Conservation (phyloP, 2,113 vertebrate genomes). For the Noctilio leporinus region DNA sequence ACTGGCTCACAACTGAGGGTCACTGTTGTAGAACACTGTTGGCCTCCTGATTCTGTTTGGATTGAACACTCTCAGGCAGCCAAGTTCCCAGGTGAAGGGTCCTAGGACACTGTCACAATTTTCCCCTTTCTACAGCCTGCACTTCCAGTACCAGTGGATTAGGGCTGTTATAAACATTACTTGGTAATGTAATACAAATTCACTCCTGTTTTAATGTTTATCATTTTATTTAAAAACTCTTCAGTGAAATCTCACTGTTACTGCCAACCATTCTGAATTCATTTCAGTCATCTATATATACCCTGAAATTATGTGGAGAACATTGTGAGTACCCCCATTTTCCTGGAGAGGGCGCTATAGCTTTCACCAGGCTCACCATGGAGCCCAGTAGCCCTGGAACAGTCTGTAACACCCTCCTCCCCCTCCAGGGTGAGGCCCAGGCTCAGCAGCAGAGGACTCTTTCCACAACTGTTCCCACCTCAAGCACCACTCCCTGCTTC, state of each 20-base stretch:
- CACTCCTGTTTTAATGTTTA: background rate
- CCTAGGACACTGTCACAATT: too few relatives aligned
- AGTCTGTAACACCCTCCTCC: background rate
- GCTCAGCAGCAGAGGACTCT: background rate
- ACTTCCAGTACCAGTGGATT: background rate
- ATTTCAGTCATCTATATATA: background rate
- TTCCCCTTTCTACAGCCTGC: background rate
- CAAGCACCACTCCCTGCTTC: background rate
- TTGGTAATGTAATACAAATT: background rate
- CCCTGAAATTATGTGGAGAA: background rate
- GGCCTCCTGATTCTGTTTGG: background rate
- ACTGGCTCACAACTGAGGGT: background rate
- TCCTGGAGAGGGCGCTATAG: background rate
- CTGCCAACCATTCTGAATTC: background rate
- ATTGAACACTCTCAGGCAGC: fast-evolving
- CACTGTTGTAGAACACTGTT: background rate
- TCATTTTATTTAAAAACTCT: background rate
- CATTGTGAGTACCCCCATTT: background rate
- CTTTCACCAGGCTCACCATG: background rate
- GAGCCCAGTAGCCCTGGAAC: background rate
- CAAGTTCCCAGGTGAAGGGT: background rate
- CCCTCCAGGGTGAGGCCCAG: background rate
- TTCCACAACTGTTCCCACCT: background rate
- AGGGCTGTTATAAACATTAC: background rate
- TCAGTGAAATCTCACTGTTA: background rate